These are phyloP conservation scores for Choloepus didactylus DNA, from an alignment of 2,797 vertebrate species.

Conservation along the genomic window DNA sequence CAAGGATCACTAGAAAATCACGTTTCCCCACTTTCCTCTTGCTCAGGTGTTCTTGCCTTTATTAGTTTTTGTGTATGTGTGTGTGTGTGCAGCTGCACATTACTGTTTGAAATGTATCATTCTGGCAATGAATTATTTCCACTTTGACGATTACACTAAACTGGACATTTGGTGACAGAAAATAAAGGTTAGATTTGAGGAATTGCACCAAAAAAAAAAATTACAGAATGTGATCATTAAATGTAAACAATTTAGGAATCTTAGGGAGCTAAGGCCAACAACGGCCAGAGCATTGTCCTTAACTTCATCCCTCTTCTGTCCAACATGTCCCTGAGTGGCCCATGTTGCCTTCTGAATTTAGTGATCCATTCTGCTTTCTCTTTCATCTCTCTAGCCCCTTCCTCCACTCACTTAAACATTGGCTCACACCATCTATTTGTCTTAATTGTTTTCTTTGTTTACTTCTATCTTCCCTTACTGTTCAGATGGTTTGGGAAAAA, in stretches of 20 bases:
- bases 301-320: neutral
- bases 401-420: neutral
- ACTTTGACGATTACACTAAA: neutral
- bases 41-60: neutral
- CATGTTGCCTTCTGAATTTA: neutral
- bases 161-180: neutral
- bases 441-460: constrained; percentile 70
- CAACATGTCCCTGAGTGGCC: neutral
- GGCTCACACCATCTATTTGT: constrained; percentile 1
- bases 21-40: neutral
- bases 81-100: neutral
- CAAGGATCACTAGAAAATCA: neutral
- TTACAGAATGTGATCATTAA: neutral
- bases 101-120: neutral
- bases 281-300: rapidly evolving
- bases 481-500: constrained; percentile 62
- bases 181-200: neutral
- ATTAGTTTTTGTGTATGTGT: neutral
- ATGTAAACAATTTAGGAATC: neutral
- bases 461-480: constrained; percentile 57
- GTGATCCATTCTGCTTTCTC: neutral
- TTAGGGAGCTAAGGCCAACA: no score
- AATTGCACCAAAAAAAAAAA: neutral
- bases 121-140: neutral
- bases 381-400: neutral